Conservation (phyloP, 2,888 invertebrate genomes). For the Brenthis hecate region DNA sequence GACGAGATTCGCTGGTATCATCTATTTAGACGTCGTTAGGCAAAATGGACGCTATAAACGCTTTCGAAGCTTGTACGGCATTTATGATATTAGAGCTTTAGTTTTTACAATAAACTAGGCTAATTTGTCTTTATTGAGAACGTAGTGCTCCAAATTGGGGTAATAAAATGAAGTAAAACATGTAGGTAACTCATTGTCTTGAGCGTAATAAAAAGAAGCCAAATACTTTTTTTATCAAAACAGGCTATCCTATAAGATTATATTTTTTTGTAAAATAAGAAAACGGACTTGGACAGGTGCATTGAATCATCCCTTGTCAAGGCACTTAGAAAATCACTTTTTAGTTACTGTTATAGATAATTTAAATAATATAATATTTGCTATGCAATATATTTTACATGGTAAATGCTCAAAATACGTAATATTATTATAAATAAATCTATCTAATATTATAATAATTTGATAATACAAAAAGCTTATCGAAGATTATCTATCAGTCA, state of each 20-base stretch:
- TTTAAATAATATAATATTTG: too few species aligned
- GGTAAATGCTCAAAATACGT: too few species aligned
- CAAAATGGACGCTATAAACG: conserved; percentile 70
- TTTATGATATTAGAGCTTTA: conserved; percentile 60
- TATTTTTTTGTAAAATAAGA: conserved; percentile 40
- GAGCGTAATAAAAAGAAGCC: background rate
- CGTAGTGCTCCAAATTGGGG: conserved; percentile 16
- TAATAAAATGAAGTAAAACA: conserved; percentile 17
- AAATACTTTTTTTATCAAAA: conserved; percentile 31
- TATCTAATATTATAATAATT: too few species aligned
- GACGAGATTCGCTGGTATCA: conserved; percentile 65
- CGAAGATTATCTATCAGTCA: background rate
- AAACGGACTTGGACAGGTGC: conserved; percentile 49
- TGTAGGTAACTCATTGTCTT: conserved; percentile 16
- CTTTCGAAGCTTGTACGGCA: conserved; percentile 65
- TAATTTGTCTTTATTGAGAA: conserved; percentile 17
- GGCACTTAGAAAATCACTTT: conserved; percentile 29
- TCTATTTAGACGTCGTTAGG: conserved; percentile 78
- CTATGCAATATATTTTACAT: too few species aligned
- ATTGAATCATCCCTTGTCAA: conserved; percentile 39
- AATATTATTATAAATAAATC: too few species aligned
- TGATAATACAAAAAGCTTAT: background rate
- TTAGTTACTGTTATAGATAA: conserved; percentile 3
- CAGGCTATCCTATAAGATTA: conserved; percentile 42
- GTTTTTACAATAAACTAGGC: conserved; percentile 42